phyloP scores from a whole-genome alignment of 2,113 vertebrate genomes.

The Tylochromis polylepis region DNA sequence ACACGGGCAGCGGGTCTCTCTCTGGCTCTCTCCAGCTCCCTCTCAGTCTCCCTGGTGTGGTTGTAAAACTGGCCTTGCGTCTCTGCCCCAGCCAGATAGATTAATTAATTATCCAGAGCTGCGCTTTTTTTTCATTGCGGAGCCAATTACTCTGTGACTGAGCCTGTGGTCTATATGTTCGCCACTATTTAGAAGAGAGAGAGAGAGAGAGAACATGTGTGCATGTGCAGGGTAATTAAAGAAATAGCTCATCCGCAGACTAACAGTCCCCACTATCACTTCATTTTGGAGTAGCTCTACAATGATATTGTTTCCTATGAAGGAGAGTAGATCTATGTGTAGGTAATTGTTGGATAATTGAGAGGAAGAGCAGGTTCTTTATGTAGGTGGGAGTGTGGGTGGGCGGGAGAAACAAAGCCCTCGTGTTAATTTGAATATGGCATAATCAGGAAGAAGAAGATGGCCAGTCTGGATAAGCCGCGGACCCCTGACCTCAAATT shows the following conservation, averaged over 20 bases:
- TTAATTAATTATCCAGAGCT: slow-evolving; percentile 87
- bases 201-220: neutral
- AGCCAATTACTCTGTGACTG: slow-evolving; percentile 84
- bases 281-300: slow-evolving; percentile 23
- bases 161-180: slow-evolving; percentile 81
- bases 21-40: neutral
- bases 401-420: neutral
- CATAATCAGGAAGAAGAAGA: neutral
- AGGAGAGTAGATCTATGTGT: slow-evolving; percentile 31
- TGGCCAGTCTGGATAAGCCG: neutral
- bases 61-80: slow-evolving; percentile 87
- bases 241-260: slow-evolving; percentile 79
- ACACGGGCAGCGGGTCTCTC: slow-evolving; percentile 68
- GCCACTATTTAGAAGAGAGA: slow-evolving; percentile 41
- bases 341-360: slow-evolving; percentile 48
- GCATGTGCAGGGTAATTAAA: slow-evolving; percentile 81
- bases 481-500: neutral
- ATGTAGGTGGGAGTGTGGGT: neutral
- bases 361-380: slow-evolving; percentile 11
- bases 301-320: slow-evolving; percentile 28
- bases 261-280: slow-evolving; percentile 37
- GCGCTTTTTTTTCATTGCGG: slow-evolving; percentile 72
- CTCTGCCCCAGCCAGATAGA: slow-evolving; percentile 88
- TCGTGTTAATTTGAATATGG: slow-evolving; percentile 7
- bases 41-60: slow-evolving; percentile 71